Evolutionary conservation across 2,113 vertebrate species (phyloP).

Genomic region (Acrocephalus kingi): DNA sequence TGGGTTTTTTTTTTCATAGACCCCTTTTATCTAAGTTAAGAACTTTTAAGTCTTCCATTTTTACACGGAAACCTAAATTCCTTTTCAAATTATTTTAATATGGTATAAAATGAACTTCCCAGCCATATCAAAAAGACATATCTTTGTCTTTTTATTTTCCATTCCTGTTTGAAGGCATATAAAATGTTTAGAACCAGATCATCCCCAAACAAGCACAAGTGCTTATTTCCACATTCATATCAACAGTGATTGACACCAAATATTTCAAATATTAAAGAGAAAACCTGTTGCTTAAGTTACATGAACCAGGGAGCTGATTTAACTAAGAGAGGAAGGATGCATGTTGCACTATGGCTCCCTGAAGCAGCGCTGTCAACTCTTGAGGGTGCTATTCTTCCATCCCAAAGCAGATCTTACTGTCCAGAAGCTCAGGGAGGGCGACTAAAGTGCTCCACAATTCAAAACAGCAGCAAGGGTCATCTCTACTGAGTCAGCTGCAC

Average conservation of each 20-base stretch:
- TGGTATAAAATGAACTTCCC: background rate
- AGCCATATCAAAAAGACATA: background rate
- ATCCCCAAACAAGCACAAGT: background rate
- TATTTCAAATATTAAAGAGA: background rate
- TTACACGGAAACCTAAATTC: background rate
- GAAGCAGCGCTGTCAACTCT: conserved; percentile 51
- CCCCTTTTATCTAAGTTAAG: conserved; percentile 37
- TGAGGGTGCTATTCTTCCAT: conserved; percentile 71
- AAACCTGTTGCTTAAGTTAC: background rate
- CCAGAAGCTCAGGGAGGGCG: background rate
- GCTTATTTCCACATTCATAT: background rate
- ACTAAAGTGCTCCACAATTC: background rate
- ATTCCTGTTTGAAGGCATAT: background rate
- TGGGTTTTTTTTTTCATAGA: background rate
- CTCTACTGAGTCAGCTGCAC: background rate
- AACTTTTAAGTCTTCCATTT: conserved; percentile 29
- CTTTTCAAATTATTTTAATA: background rate
- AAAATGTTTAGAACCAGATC: background rate
- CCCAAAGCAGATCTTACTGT: background rate
- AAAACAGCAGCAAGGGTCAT: background rate
- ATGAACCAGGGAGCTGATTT: background rate
- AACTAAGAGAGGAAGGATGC: background rate
- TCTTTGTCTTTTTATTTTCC: background rate
- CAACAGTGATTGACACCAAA: background rate
- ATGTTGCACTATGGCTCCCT: background rate